Conservation (phyloP, 2,888 invertebrate species). For the Chrysina gloriosa region DNA sequence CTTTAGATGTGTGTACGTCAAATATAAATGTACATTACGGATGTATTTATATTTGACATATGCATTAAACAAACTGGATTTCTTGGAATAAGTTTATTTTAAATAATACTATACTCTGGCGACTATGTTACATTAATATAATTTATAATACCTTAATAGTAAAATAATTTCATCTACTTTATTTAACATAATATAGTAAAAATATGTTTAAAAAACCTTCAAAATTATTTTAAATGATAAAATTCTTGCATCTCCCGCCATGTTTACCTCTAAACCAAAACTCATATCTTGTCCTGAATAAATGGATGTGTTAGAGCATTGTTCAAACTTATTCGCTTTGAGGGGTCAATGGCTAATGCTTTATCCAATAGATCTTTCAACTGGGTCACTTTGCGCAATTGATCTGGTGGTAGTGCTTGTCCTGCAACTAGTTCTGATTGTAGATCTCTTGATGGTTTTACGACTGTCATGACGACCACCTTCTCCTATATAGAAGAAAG, state of each 20-base stretch:
- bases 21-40: conserved; percentile 42
- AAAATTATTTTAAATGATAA: conserved; percentile 39
- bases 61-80: conserved; percentile 39
- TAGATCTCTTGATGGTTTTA: conserved; percentile 87
- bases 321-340: conserved; percentile 93
- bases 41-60: conserved; percentile 45
- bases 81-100: conserved; percentile 39
- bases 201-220: conserved; percentile 39
- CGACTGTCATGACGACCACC: conserved; percentile 92
- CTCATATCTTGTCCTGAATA: conserved; percentile 91
- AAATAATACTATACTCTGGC: conserved; percentile 37
- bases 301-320: conserved; percentile 95
- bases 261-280: conserved; percentile 54
- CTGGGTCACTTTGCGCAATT: conserved; percentile 91
- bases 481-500: conserved; percentile 80
- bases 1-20: conserved; percentile 36
- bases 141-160: conserved; percentile 36
- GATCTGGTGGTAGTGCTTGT: conserved; percentile 88
- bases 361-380: conserved; percentile 92
- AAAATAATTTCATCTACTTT: conserved; percentile 39
- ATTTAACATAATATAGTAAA: conserved; percentile 35
- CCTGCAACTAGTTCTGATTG: conserved; percentile 89
- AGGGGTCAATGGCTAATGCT: conserved; percentile 91
- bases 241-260: conserved; percentile 48
- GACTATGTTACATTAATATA: conserved; percentile 35